Conservation (phyloP, 1,140 invertebrate species). For the Kradibia gibbosae region DNA sequence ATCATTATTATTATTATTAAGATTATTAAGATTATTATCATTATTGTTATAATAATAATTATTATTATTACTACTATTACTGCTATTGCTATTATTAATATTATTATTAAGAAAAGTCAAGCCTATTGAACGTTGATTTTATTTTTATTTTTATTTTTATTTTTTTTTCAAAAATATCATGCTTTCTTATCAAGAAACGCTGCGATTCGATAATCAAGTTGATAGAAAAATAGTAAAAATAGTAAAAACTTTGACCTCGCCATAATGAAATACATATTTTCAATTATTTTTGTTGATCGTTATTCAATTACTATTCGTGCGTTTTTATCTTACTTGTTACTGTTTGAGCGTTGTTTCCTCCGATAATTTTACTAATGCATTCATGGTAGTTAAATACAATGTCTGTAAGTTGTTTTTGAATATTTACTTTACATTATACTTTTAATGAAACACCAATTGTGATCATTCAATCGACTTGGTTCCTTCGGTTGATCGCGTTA, state of each 20-base stretch:
- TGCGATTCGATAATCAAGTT: neutral
- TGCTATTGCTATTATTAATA: neutral
- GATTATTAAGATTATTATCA: neutral
- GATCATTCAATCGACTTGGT: neutral
- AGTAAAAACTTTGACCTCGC: constrained; percentile 57
- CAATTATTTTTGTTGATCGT: constrained; percentile 61
- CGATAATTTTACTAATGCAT: neutral
- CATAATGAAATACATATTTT: constrained; percentile 53
- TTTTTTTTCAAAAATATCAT: neutral
- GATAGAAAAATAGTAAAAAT: constrained; percentile 2
- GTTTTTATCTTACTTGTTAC: constrained; percentile 50
- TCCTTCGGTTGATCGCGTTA: neutral
- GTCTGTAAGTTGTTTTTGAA: constrained; percentile 14
- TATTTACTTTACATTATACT: constrained; percentile 9
- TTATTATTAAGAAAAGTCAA: neutral
- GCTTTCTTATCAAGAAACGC: constrained; percentile 18
- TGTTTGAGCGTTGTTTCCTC: constrained; percentile 42
- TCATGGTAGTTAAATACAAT: constrained; percentile 24
- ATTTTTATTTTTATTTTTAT: neutral
- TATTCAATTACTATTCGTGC: constrained; percentile 50
- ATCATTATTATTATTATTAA: neutral
- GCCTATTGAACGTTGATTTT: too few species aligned
- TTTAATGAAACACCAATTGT: neutral
- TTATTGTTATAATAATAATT: neutral
- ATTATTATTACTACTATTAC: neutral